These are phyloP conservation scores for Cheumatopsyche charites DNA, from an alignment of 1,140 invertebrate genomes.

Conservation along the genomic window DNA sequence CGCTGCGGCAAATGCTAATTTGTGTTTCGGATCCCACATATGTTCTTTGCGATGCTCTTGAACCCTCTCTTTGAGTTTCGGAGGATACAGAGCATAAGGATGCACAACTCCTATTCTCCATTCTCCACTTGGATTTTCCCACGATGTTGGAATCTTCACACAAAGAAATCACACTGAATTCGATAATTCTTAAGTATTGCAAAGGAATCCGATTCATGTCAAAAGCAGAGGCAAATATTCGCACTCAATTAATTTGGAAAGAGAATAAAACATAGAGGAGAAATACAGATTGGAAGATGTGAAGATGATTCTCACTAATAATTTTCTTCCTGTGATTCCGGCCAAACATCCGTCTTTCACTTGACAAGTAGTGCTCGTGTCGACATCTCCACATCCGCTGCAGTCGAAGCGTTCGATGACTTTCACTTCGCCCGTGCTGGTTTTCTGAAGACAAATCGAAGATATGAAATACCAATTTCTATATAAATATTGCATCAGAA, in stretches of 20 bases:
- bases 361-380: slow-evolving; percentile 53
- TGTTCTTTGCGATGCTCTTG: slow-evolving; percentile 82
- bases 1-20: slow-evolving; percentile 77
- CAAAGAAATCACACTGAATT: neutral
- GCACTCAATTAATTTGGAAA: too few relatives aligned
- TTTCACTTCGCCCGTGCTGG: slow-evolving; percentile 87
- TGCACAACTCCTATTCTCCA: slow-evolving; percentile 88
- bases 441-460: slow-evolving; percentile 67
- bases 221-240: slow-evolving; percentile 10
- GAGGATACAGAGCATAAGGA: slow-evolving; percentile 86
- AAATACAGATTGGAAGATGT: too few relatives aligned
- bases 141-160: slow-evolving; percentile 77
- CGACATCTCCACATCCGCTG: slow-evolving; percentile 90
- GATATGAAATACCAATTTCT: neutral
- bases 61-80: slow-evolving; percentile 82
- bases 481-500: too few relatives aligned
- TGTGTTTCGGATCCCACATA: slow-evolving; percentile 84
- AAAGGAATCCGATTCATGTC: too few relatives aligned
- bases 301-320: slow-evolving; percentile 82
- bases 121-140: slow-evolving; percentile 83
- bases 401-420: slow-evolving; percentile 95
- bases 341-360: slow-evolving; percentile 74
- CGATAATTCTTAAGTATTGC: neutral
- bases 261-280: too few relatives aligned
- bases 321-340: slow-evolving; percentile 85